Evolutionary conservation across 2,888 invertebrate genomes (phyloP).

Genomic region (Stramonita haemastoma): DNA sequence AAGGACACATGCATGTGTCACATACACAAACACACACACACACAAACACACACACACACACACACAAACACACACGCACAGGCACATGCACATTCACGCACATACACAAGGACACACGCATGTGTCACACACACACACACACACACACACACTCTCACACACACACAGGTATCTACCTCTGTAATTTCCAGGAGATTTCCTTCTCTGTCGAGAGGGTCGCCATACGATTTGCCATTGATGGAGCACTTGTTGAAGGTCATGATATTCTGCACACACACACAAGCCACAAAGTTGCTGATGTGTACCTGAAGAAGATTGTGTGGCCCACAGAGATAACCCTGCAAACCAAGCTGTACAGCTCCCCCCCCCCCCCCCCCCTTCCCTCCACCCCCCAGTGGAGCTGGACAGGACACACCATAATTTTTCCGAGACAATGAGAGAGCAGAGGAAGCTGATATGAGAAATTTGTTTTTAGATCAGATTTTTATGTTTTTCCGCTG

Average conservation of each 20-base stretch:
- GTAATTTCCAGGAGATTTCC: slow-evolving; percentile 92
- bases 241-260: slow-evolving; percentile 99
- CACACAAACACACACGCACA: neutral
- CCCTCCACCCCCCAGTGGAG: too few species aligned
- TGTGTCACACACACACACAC: neutral
- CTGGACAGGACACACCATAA: too few species aligned
- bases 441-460: too few species aligned
- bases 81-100: neutral
- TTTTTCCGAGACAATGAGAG: too few species aligned
- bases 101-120: neutral
- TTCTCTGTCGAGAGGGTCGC: slow-evolving; percentile 90
- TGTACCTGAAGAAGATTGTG: too few species aligned
- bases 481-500: too few species aligned
- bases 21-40: neutral
- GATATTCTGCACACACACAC: slow-evolving; percentile 86
- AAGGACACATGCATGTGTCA: neutral
- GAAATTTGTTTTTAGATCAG: too few species aligned
- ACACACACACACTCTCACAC: neutral
- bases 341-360: too few species aligned
- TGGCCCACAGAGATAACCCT: too few species aligned
- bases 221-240: slow-evolving; percentile 93
- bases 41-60: neutral
- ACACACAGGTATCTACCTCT: slow-evolving; percentile 82
- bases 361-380: too few species aligned
- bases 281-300: neutral